A percentile compares a stretch with the other conserved stretches of the same genome.
These are phyloP conservation scores for Aricia artaxerxes DNA, from an alignment of 2,888 invertebrate genomes.

Conservation along the genomic window DNA sequence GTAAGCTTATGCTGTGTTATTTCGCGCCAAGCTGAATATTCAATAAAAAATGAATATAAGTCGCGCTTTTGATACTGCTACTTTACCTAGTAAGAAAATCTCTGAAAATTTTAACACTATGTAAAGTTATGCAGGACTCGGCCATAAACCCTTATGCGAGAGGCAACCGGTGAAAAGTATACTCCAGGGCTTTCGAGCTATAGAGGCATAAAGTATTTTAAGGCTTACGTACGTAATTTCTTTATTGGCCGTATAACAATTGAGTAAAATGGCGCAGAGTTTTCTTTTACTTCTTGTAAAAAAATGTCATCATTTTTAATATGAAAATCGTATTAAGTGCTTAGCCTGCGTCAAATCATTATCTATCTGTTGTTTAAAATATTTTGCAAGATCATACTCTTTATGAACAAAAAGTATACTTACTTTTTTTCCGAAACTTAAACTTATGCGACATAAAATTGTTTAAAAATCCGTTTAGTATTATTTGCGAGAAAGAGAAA, in stretches of 20 bases:
- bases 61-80: neutral
- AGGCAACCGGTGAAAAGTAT: conserved; percentile 3
- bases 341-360: neutral
- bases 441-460: too few species aligned
- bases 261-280: neutral
- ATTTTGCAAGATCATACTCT: too few species aligned
- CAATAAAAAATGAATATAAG: neutral
- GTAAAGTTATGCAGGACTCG: conserved; percentile 3
- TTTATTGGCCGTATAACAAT: neutral
- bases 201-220: neutral
- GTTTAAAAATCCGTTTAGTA: too few species aligned
- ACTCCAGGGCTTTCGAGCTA: neutral
- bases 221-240: conserved; percentile 8
- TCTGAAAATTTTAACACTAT: neutral
- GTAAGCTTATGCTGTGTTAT: too few species aligned
- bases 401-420: too few species aligned
- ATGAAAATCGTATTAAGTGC: neutral
- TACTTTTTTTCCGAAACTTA: too few species aligned
- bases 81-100: neutral
- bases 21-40: neutral
- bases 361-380: neutral
- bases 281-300: neutral
- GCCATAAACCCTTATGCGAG: neutral
- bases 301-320: too few species aligned
- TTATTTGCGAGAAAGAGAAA: too few species aligned